Evolutionary conservation across 2,888 invertebrate genomes (phyloP), one percentile per base, ranked within the genome.

Genomic region (Adineta ricciae): DNA sequence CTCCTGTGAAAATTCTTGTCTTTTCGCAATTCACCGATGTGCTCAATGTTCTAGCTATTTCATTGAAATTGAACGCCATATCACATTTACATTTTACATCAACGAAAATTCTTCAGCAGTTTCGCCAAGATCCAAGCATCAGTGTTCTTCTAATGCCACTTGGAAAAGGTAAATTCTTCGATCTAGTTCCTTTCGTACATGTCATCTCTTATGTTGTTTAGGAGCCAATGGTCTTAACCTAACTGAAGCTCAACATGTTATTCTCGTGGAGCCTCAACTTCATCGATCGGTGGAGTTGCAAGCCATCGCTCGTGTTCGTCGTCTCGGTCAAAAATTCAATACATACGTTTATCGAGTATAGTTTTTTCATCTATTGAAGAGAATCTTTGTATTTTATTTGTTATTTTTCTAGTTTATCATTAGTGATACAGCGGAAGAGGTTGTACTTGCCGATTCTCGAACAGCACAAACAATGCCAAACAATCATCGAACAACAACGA

Each of bases 201-300:
- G 11, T 46, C 11, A 46, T 46, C 11, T 11, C 5, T 46, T 8
- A 46, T 46, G 8, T 46, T 46, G 9, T 84, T 92, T 92, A 84
- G 94, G 94, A n/a, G 92, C 93, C 0, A 94, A 94, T 89, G 95
- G 95, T 0, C 91, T 95, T 21, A 95, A 95, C 90, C 90, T 95
- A 83, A 93, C 93, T 50, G 94, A 94, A 90, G 94, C 95, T 0
- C 94, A 93, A 0, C 94, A 94, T 89, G 93, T 94, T 0, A 91
- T 95, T 83, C 91, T 95, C 38, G 92, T 94, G 0, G 94, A 95
- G 88, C 94, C 94, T 0, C 92, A 94, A 72, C 90, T 94, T 32
- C 94, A 94, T 90, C 93, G 93, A 3, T 93, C 93, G 0, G 93
- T 93, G 88, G 94, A 94, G 88, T 90, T 93, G 24, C 94, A 95